Evolutionary conservation across 37 sponge, comb jelly and placozoan species (phyloP), one percentile per base, ranked within the genome.

Genomic region (Ianthella basta): DNA sequence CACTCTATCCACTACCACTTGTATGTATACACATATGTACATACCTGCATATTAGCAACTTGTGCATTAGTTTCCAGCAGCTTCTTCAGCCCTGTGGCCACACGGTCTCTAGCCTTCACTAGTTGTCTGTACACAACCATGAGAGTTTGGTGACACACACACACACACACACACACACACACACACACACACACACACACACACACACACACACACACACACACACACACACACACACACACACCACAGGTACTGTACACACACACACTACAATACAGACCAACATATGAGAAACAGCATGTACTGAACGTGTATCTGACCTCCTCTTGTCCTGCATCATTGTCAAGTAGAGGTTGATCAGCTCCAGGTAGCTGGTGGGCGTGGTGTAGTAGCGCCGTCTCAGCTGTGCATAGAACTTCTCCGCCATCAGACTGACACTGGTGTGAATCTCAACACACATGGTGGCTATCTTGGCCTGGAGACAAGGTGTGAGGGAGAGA

Each of bases 391-490:
- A 91, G 60, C 88, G 92, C 38, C 99, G 80, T 55, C 97, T 72
- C 60, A 99, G 87, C 80, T 99, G 97, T 44, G 89, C 85, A 83
- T 91, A 97, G 89, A 97, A 99, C 59, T 91, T 61, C n/a, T 97
- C 96, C 6, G 97, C 89, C 94, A 95, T 95, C 4, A 56, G 60
- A 82, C 87, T 88, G 67, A 97, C 97, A 84, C 96, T 91, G 1
- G 96, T 95, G 83, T 99, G 99, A 56, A 99, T 92, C 80, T 91
- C 96, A 25, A 95, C 97, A 89, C 99, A 99, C 94, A 97, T 95
- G 57, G 86, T 40, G 38, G 94, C 72, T 36, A 97, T 83, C 41
- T 92, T 82, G 41, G 25, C 82, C 92, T 91, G 66, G 39, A 67
- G 67, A 44, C 8, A 8, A 44, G 3, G 4, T 21, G 34, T 34